Evolutionary conservation across 2,888 invertebrate genomes (phyloP), one percentile per base, ranked within the genome.

Genomic region (Oscheius sp.): DNA sequence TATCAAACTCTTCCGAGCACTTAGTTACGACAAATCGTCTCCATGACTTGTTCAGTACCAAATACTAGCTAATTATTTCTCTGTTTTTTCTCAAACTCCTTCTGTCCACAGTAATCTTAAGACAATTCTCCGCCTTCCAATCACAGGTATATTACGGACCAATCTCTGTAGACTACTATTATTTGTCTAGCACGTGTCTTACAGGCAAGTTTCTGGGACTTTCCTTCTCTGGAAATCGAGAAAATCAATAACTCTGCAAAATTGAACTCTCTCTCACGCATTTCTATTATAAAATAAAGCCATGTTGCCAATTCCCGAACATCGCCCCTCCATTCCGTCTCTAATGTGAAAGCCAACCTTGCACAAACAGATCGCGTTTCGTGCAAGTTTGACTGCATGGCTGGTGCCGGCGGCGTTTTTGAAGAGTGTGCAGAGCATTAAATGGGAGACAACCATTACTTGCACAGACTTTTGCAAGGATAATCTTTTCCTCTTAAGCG

Each of bases 321-420:
- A 55, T 68, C 55, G 35, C 55, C 68, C 55, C 68, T 68, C 68
- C 68, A 68, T 68, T 68, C 55, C 37, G 68, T 42, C 55, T 37
- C 55, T 55, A 68, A 68, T 53, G 68, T 68, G 68, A 68, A 68
- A 68, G 68, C 68, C 55, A 68, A 68, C 68, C 68, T 68, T 68
- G 33, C 53, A 37, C 68, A 68, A 68, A 68, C 68, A 68, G 53
- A 68, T 68, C 68, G 55, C 68, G 55, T 68, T 68, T 68, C 68
- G 68, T 29, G 55, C 68, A 68, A 68, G 68, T 68, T 68, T 68
- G 68, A 68, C 55, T 68, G 68, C 66, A 37, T 53, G 11, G 53
- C 51, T 13, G 53, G 42, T 42, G 42, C 42, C 42, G 42, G 4
- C 42, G 7, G 3, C 3, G 42, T 42, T 42, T 3, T 42, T 42